Evolutionary conservation across 2,888 invertebrate genomes (phyloP).

Genomic region (Tetramorium bicarinatum): DNA sequence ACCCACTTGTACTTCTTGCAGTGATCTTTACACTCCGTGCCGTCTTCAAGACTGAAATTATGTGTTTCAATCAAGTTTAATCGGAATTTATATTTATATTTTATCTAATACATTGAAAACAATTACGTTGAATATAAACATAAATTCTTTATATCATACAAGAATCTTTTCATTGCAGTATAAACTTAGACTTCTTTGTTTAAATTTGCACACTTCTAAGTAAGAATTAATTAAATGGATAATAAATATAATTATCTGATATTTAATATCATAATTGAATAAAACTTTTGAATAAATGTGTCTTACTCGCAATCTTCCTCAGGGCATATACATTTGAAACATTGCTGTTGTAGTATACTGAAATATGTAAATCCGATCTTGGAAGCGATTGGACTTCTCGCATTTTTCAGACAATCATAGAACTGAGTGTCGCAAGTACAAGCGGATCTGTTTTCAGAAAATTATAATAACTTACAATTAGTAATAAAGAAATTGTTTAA

Average conservation of each 20-base stretch:
- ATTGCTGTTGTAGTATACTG: conserved; percentile 91
- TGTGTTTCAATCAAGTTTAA: not conserved
- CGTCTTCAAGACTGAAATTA: conserved; percentile 82
- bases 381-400: conserved; percentile 87
- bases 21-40: conserved; percentile 88
- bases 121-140: not conserved
- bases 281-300: not conserved
- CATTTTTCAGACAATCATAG: conserved; percentile 89
- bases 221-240: not conserved
- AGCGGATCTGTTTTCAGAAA: conserved; percentile 88
- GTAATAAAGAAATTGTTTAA: not conserved
- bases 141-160: not conserved
- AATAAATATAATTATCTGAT: conserved; percentile 42
- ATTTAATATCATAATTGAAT: too few relatives aligned
- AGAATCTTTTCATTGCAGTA: not conserved
- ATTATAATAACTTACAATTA: not conserved
- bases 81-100: not conserved
- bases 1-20: conserved; percentile 89
- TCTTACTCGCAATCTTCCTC: conserved; percentile 67
- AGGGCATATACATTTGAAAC: conserved; percentile 87
- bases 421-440: conserved; percentile 91
- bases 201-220: not conserved
- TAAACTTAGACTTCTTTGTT: not conserved
- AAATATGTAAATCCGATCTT: conserved; percentile 92
- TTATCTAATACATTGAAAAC: not conserved